Conservation (phyloP, 2,113 vertebrate species). For the Narcine bancroftii region DNA sequence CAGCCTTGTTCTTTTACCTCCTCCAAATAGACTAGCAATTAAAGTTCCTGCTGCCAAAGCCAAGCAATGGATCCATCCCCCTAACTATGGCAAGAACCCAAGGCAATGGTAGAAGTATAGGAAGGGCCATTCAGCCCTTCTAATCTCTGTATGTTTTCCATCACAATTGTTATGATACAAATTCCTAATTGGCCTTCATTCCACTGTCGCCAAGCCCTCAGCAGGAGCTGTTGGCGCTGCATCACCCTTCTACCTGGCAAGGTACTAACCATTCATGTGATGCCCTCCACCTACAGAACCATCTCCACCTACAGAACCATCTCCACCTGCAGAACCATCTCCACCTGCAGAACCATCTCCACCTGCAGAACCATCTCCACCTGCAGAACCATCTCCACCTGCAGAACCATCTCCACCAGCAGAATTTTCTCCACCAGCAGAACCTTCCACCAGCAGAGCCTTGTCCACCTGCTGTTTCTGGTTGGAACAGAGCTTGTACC, state of each 20-base stretch:
- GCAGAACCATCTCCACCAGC: no score
- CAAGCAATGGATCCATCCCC: neutral
- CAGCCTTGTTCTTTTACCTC: neutral
- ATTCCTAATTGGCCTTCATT: neutral
- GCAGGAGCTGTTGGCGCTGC: neutral
- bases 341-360: no score
- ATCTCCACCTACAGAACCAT: no score
- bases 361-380: no score
- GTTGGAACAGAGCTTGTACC: neutral
- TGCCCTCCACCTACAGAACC: neutral
- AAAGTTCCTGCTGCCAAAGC: neutral
- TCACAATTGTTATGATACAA: neutral
- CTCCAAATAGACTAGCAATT: neutral
- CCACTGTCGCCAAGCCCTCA: neutral
- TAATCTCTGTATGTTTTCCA: neutral
- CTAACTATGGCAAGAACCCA: neutral
- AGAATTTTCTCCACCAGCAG: no score
- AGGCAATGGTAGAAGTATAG: neutral
- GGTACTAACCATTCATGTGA: neutral
- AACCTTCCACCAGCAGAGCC: no score
- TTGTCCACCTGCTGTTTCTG: neutral
- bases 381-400: no score
- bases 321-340: no score
- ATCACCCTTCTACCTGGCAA: neutral
- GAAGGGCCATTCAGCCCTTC: neutral